Base-by-base conservation (phyloP, 1,140 invertebrate species). In the Hylaeus anthracinus region DNA sequence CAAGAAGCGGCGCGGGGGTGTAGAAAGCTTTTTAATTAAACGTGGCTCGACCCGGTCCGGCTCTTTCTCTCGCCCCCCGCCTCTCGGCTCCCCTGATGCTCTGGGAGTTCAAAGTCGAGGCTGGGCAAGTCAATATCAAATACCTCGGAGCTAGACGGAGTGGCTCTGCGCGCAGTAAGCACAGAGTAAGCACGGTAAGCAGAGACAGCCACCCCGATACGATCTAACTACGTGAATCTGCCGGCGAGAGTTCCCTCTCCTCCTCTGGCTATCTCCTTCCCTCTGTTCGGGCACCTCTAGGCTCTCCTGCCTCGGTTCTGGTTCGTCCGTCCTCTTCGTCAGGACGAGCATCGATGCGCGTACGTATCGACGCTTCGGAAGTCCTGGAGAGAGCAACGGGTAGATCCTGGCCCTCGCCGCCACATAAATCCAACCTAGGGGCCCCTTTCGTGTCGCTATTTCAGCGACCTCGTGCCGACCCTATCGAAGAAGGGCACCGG, bases 91-190 rank as follows among this genome's bases (percentile, higher is more conserved):
- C 73, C 77, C 76, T 26, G 41, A 53, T n/a, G 65, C 55, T 72
- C 67, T 58, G 71, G 87, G 91, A 93, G 92, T 92, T 93, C 92
- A 93, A 93, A 93, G 92, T 92, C 86, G 88, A 86, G 90, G 89
- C 91, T 91, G 87, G 90, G 91, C 89, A 93, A 92, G 92, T 93
- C 92, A 92, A 93, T 93, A 93, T 92, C 92, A 93, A 93, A 93
- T 93, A 93, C 92, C 92, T 93, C 89, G 82, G 82, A 93, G 92
- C 91, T 92, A 92, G 90, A 92, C 91, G 89, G 90, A 88, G 81
- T 80, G 76, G 85, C 82, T 88, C 79, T 86, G 90, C 88, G 88
- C 82, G 75, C 77, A 67, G 84, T 78, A 78, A 81, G 74, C 79
- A 76, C 76, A 53, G 75, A 76, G 79, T 86, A 85, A 79, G 83